These are phyloP conservation scores for Dryobota labecula DNA, from an alignment of 2,888 invertebrate genomes.

Conservation along the genomic window DNA sequence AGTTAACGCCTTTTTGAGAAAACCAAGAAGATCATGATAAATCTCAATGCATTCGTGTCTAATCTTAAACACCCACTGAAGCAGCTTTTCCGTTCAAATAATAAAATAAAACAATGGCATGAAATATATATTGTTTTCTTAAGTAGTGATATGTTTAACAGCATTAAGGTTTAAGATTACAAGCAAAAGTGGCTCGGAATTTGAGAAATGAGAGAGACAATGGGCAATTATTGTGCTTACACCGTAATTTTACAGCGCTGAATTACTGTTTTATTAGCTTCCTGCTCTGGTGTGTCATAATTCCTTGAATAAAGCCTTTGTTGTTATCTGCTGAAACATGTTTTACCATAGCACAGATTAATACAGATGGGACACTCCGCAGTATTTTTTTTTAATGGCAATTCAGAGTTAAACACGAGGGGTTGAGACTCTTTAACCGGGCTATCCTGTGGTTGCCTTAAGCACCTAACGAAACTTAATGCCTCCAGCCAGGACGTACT, in stretches of 20 bases:
- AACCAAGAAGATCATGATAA: constrained; percentile 58
- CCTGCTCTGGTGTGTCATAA: constrained; percentile 49
- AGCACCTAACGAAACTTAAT: too few relatives aligned
- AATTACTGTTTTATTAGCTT: constrained; percentile 41
- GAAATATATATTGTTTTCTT: constrained; percentile 44
- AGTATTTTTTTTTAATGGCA: too few relatives aligned
- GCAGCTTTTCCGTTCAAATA: constrained; percentile 29
- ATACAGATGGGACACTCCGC: too few relatives aligned
- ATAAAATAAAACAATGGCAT: constrained; percentile 38
- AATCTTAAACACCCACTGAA: constrained; percentile 34
- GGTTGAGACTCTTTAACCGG: too few relatives aligned
- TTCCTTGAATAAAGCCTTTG: constrained; percentile 51
- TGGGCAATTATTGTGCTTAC: constrained; percentile 40
- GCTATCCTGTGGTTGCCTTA: too few relatives aligned
- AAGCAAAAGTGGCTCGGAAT: constrained; percentile 17
- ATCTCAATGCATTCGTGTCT: constrained; percentile 41
- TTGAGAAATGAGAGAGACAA: constrained; percentile 46
- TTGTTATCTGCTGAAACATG: constrained; percentile 2
- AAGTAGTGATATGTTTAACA: constrained; percentile 34
- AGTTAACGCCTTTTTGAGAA: constrained; percentile 62
- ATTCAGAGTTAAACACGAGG: too few relatives aligned
- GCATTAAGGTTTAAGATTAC: constrained; percentile 41
- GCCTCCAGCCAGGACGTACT: too few relatives aligned
- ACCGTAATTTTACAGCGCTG: constrained; percentile 45
- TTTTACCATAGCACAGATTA: neutral